These are phyloP conservation scores for Valencia hispanica DNA, from an alignment of 2,797 vertebrate genomes.

Conservation along the genomic window DNA sequence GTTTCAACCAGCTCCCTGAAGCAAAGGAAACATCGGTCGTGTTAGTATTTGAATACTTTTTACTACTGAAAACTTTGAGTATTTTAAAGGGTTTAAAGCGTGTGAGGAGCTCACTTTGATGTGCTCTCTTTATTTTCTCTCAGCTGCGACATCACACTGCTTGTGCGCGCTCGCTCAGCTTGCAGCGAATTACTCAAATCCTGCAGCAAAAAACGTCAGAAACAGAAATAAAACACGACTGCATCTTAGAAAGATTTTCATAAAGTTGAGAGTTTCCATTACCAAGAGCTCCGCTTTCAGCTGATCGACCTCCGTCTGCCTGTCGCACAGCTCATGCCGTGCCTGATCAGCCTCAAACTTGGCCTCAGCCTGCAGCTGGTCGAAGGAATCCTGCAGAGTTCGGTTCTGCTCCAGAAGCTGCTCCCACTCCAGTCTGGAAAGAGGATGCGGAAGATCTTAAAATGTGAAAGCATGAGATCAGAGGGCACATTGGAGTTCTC, in stretches of 20 bases:
- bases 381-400: conserved; percentile 89
- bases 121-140: conserved; percentile 90
- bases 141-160: conserved; percentile 85
- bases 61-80: too few relatives aligned
- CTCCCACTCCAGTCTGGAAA: conserved; percentile 89
- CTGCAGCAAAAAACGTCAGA: conserved; percentile 66
- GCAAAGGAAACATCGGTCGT: not conserved
- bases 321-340: conserved; percentile 83
- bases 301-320: conserved; percentile 80
- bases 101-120: conserved; percentile 91
- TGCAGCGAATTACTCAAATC: conserved; percentile 84
- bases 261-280: conserved; percentile 28
- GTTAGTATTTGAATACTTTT: conserved; percentile 22
- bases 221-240: not conserved
- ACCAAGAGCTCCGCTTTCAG: conserved; percentile 83
- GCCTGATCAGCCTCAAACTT: conserved; percentile 92
- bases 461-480: not conserved
- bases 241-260: conserved; percentile 1
- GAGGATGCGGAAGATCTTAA: not conserved
- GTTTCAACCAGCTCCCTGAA: conserved; percentile 87
- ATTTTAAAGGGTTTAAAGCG: too few relatives aligned
- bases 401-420: conserved; percentile 89
- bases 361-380: conserved; percentile 91
- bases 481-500: not conserved
- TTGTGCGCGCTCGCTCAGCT: conserved; percentile 84